Evolutionary conservation across 1,140 invertebrate genomes (phyloP), one percentile per base, ranked within the genome.

Genomic region (Hermetia illucens): DNA sequence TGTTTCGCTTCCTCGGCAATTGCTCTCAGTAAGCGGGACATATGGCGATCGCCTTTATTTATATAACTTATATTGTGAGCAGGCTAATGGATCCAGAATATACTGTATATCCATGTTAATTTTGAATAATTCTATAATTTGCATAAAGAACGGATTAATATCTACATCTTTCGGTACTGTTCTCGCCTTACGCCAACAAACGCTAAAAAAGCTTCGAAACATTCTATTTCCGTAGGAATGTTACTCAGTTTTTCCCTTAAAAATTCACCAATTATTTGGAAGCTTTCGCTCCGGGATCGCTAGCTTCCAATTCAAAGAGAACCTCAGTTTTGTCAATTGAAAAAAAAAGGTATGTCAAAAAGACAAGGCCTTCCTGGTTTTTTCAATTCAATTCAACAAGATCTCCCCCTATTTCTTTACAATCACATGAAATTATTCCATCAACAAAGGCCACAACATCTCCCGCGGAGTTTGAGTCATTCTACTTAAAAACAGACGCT

Each of bases 371-470:
- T 36, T 24, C 8, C 8, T 36, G 12, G 12, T 27, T 36, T 24
- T 4, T 10, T 18, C n/a, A 5, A 24, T 37, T 25, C 4, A 37
- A 31, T 5, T 4, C 9, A 24, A 27, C 10, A 36, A 24, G 25
- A n/a, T 21, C 21, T n/a, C n/a, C 25, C 25, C 5, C 12, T 27
- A n/a, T n/a, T 24, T 30, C 35, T 21, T 37, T 24, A 30, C 31
- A 21, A 16, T 41, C 30, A 35, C 40, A 41, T 20, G 40, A 30
- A 13, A 41, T 19, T 22, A 37, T 37, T 13, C 21, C 15, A 38
- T 41, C 34, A 30, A 41, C 38, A 27, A 41, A 38, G 12, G 30
- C 21, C 21, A 41, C 32, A 20, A 17, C 3, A 31, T 36, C n/a
- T n/a, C n/a, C n/a, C n/a, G n/a, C n/a, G n/a, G n/a, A n/a, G n/a